Conservation (phyloP, 2,113 vertebrate genomes). For the Mionectes macconnelli region DNA sequence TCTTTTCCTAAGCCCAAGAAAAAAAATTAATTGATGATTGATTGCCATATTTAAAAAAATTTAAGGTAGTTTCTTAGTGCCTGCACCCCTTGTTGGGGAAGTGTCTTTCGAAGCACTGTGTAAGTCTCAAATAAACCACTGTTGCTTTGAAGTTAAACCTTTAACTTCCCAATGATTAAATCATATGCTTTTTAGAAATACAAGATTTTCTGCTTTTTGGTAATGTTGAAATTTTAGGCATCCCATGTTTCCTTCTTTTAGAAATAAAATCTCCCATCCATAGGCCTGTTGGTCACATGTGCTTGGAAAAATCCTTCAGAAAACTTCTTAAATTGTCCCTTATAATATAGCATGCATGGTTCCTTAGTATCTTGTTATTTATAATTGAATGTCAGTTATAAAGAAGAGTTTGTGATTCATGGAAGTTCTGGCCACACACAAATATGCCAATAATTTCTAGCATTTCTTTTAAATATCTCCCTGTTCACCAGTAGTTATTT, state of each 20-base stretch:
- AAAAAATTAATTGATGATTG: not conserved
- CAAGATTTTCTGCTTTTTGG: not conserved
- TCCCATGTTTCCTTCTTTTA: not conserved
- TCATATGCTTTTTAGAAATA: not conserved
- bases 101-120: not conserved
- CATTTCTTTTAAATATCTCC: not conserved
- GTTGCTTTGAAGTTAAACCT: not conserved
- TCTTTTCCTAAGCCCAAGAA: not conserved
- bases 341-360: not conserved
- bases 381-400: not conserved
- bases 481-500: not conserved
- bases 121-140: not conserved
- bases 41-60: not conserved
- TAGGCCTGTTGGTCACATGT: not conserved
- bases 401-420: not conserved
- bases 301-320: not conserved
- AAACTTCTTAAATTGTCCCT: not conserved
- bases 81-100: not conserved
- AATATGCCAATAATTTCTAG: constrained; percentile 1
- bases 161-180: not conserved
- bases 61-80: accelerated
- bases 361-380: not conserved
- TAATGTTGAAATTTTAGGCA: not conserved
- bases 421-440: not conserved
- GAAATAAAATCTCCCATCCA: not conserved